phyloP scores from a whole-genome alignment of 1,140 invertebrate genomes.

The Drosophila novamexicana region DNA sequence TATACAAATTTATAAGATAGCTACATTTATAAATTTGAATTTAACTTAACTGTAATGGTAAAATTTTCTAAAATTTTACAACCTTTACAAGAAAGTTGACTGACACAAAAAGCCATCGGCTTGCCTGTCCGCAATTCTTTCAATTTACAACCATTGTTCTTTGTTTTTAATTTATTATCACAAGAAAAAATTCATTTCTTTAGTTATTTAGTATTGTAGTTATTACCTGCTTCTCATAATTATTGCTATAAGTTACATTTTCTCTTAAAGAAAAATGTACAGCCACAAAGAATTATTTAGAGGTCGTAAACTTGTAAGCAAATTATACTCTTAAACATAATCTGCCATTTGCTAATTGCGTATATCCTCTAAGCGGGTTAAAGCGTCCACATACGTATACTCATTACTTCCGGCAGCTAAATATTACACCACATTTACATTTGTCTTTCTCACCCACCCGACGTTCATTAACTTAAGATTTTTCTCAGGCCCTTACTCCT shows the following conservation, averaged over 20 bases:
- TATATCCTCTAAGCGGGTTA: slow-evolving; percentile 1
- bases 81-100: slow-evolving; percentile 9
- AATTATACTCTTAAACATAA: slow-evolving; percentile 8
- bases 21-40: too few species aligned
- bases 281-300: slow-evolving; percentile 1
- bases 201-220: neutral
- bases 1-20: too few species aligned
- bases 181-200: neutral
- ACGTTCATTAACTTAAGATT: slow-evolving; percentile 29
- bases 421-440: slow-evolving; percentile 39
- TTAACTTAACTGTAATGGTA: neutral
- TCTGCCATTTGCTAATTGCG: slow-evolving; percentile 14
- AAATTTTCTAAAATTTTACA: neutral
- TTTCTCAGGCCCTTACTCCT: slow-evolving; percentile 22
- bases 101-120: neutral
- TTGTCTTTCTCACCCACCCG: slow-evolving; percentile 33
- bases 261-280: slow-evolving; percentile 15
- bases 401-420: slow-evolving; percentile 43
- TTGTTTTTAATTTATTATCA: neutral
- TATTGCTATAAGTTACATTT: neutral
- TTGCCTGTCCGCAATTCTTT: neutral
- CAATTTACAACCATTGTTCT: slow-evolving; percentile 1
- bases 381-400: slow-evolving; percentile 1
- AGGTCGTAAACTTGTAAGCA: neutral
- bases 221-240: slow-evolving; percentile 3